Percentiles rank a stretch among this genome's conserved stretches.
These are phyloP conservation scores for Sebastes itinus DNA, from an alignment of 2,797 vertebrate species.

Conservation along the genomic window DNA sequence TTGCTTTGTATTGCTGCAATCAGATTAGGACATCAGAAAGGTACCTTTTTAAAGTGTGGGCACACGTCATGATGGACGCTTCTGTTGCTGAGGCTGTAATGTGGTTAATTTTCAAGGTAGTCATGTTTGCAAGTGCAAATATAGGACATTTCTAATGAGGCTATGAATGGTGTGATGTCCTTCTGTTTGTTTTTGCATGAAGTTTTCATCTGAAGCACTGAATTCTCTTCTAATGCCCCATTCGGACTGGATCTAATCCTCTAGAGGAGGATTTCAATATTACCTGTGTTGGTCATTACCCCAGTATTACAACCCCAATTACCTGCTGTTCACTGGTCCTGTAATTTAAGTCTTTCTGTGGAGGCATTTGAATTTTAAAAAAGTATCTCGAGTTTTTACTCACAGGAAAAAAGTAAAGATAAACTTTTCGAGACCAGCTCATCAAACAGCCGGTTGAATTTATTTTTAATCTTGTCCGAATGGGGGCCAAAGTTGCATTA, in stretches of 20 bases:
- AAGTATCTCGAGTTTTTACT: background rate
- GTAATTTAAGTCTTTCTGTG: background rate
- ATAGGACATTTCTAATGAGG: background rate
- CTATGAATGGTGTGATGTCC: background rate
- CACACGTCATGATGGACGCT: background rate
- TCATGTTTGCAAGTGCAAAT: background rate
- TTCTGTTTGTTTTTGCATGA: background rate
- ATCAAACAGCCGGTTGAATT: background rate
- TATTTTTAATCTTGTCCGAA: background rate
- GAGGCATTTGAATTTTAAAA: background rate
- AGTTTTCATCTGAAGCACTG: background rate
- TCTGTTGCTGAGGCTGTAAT: background rate
- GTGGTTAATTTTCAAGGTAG: background rate
- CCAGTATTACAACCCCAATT: background rate
- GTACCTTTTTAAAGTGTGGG: background rate
- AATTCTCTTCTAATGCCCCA: background rate
- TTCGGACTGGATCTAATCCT: background rate
- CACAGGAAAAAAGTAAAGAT: background rate
- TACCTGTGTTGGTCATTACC: background rate
- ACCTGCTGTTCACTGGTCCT: background rate
- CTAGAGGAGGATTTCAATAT: background rate
- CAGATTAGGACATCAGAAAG: background rate
- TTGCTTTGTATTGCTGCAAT: too few species aligned
- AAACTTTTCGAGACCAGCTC: background rate
- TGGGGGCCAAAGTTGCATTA: background rate